These are phyloP conservation scores for Pontoporia blainvillei DNA, from an alignment of 2,113 vertebrate genomes.

Conservation along the genomic window DNA sequence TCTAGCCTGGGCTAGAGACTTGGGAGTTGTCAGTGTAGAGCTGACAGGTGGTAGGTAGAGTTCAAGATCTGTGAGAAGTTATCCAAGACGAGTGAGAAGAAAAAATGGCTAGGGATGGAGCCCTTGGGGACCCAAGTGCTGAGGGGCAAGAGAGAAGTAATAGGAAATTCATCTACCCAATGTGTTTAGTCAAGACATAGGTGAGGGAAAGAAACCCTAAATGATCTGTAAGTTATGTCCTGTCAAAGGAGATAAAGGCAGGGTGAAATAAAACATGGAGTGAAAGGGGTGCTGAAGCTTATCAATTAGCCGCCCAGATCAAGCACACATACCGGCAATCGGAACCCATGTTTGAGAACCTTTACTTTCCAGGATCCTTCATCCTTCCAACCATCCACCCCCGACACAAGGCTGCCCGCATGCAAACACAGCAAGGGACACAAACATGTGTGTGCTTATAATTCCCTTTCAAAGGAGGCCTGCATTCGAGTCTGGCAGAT, in stretches of 20 bases:
- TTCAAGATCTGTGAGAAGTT: background rate
- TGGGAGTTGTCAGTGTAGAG: background rate
- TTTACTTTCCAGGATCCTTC: background rate
- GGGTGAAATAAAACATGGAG: background rate
- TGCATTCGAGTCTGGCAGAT: background rate
- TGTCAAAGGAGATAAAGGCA: background rate
- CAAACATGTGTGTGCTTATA: fast-evolving
- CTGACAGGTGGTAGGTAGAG: background rate
- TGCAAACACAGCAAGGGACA: background rate
- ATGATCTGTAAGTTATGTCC: background rate
- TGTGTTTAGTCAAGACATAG: background rate
- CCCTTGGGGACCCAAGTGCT: background rate
- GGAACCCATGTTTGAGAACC: fast-evolving
- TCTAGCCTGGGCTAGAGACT: background rate
- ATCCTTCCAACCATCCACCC: background rate
- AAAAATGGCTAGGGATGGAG: background rate
- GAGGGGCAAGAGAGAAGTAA: background rate
- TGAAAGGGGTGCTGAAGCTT: background rate
- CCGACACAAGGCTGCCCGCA: background rate
- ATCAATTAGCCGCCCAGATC: too few species aligned
- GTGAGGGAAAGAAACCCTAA: background rate
- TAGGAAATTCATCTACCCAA: background rate
- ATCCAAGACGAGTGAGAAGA: background rate
- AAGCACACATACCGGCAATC: fast-evolving
- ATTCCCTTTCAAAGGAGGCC: background rate